Evolutionary conservation across 2,888 invertebrate genomes (phyloP).

Genomic region (Branchipolynoe longqiensis): DNA sequence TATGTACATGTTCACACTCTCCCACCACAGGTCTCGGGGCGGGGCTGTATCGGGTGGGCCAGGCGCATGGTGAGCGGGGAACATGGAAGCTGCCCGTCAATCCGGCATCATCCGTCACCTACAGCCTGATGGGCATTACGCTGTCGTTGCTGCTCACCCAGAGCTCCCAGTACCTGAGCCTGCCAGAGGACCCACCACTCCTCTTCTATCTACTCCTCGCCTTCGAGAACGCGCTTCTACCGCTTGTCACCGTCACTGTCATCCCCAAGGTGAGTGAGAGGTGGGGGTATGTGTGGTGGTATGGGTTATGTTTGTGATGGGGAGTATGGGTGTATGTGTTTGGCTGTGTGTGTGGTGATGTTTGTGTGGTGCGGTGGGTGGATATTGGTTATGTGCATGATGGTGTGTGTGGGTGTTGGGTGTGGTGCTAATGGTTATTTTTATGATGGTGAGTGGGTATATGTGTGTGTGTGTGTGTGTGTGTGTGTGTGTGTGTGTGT

Average conservation of each 20-base stretch:
- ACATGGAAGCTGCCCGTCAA: background rate
- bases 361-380: too few species aligned
- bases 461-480: too few species aligned
- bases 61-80: background rate
- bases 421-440: too few species aligned
- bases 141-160: conserved; percentile 56
- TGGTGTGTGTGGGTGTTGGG: too few species aligned
- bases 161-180: conserved; percentile 39
- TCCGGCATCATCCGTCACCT: background rate
- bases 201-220: conserved; percentile 38
- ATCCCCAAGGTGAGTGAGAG: conserved; percentile 50
- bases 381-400: too few species aligned
- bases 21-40: conserved; percentile 12
- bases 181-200: conserved; percentile 22
- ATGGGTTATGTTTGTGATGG: too few species aligned
- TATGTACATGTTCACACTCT: too few species aligned
- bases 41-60: background rate
- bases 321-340: too few species aligned
- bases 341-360: too few species aligned
- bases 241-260: conserved; percentile 2
- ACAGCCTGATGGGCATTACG: conserved; percentile 38
- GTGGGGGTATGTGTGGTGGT: too few species aligned
- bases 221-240: background rate
- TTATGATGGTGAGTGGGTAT: too few species aligned
- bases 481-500: too few species aligned